Conservation (phyloP, 2,888 invertebrate genomes). For the Macaria liturata region DNA sequence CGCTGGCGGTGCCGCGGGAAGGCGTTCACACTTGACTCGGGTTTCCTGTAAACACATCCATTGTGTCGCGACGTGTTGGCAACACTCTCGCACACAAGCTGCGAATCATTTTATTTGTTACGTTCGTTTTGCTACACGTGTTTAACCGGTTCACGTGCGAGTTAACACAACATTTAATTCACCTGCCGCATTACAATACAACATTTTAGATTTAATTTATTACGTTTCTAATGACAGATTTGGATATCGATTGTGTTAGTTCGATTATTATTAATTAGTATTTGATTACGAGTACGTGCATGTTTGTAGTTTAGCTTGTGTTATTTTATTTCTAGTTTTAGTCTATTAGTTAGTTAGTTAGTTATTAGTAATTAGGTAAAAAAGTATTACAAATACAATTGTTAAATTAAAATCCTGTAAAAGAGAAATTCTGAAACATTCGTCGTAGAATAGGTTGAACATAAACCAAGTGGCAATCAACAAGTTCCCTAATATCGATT, state of each 20-base stretch:
- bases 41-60: conserved; percentile 72
- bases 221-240: not conserved
- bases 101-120: conserved; percentile 47
- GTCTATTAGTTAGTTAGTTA: no score
- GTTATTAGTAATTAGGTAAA: no score
- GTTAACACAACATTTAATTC: conserved; percentile 14
- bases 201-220: conserved; percentile 10
- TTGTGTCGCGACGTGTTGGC: conserved; percentile 60
- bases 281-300: not conserved
- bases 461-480: conserved; percentile 30
- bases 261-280: not conserved
- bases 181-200: not conserved
- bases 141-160: conserved; percentile 24
- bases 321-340: no score
- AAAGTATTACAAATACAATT: no score
- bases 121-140: conserved; percentile 40
- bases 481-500: conserved; percentile 36
- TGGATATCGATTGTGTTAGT: not conserved
- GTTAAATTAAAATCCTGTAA: no score
- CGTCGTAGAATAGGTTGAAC: not conserved
- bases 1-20: conserved; percentile 31
- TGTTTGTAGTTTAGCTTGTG: no score
- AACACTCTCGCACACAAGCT: conserved; percentile 53
- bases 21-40: conserved; percentile 53
- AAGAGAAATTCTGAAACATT: not conserved